Evolutionary conservation across 2,888 invertebrate species (phyloP).

Genomic region (Dromius quadrimaculatus): DNA sequence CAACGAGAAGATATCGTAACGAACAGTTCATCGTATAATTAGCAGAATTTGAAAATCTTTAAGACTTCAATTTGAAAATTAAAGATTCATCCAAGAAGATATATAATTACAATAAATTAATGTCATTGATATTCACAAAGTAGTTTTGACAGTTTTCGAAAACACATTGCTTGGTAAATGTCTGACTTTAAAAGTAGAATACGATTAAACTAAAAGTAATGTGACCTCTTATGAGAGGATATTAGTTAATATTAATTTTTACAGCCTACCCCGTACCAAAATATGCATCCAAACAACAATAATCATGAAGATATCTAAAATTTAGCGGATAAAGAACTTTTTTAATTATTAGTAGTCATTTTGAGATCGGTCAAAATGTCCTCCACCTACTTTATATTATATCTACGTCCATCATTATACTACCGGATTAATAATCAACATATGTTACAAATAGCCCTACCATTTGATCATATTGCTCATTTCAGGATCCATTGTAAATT

Average conservation of each 20-base stretch:
- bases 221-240: background rate
- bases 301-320: no score
- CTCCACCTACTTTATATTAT: background rate
- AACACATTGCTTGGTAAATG: no score
- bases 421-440: conserved; percentile 2
- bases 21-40: background rate
- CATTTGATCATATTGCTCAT: background rate
- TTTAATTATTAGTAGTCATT: background rate
- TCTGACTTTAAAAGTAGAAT: background rate
- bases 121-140: background rate
- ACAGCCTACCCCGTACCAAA: background rate
- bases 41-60: background rate
- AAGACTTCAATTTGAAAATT: background rate
- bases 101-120: background rate
- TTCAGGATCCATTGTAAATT: conserved; percentile 9
- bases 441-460: background rate
- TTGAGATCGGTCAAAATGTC: background rate
- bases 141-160: background rate
- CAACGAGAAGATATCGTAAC: no score
- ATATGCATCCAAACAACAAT: no score
- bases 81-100: no score
- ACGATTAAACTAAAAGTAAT: background rate
- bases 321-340: background rate
- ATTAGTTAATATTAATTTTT: background rate
- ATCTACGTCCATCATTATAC: conserved; percentile 15